Percentiles rank a stretch among this genome's conserved stretches.
Conservation (phyloP, 2,888 invertebrate genomes). For the Lepeophtheirus nordmannii region DNA sequence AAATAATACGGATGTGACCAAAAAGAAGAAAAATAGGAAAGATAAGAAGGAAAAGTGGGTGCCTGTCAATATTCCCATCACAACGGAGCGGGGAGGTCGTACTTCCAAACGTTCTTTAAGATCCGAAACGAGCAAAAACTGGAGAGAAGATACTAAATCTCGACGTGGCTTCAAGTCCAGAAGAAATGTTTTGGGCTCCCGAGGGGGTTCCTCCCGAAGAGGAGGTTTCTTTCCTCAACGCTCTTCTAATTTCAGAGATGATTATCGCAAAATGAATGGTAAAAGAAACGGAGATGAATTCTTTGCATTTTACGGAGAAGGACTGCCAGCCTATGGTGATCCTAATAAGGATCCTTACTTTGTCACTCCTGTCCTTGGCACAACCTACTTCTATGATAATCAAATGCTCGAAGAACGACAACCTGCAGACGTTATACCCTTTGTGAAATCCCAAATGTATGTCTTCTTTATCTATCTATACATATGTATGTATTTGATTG, state of each 20-base stretch:
- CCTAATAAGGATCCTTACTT: slow-evolving; percentile 15
- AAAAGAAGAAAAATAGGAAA: not conserved
- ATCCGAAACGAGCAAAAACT: not conserved
- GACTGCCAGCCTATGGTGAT: not conserved
- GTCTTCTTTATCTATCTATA: not conserved
- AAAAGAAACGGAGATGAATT: not conserved
- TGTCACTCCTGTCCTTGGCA: slow-evolving; percentile 22
- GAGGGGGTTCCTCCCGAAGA: not conserved
- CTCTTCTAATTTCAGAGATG: not conserved
- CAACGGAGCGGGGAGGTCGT: slow-evolving; percentile 1
- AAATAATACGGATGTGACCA: not conserved
- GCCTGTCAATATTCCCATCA: slow-evolving; percentile 13
- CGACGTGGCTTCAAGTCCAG: not conserved
- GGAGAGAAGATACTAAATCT: not conserved
- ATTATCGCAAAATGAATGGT: not conserved
- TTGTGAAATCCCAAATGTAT: slow-evolving; percentile 17
- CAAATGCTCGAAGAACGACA: not conserved
- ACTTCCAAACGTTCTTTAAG: not conserved
- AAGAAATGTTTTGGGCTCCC: not conserved
- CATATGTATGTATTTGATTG: not conserved
- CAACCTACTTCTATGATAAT: slow-evolving; percentile 3
- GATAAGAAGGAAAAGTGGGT: slow-evolving; percentile 21
- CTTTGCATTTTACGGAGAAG: not conserved
- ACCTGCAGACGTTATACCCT: slow-evolving; percentile 6
- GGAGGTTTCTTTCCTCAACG: not conserved